Conservation (phyloP, 1,140 invertebrate genomes). For the Hycleus cichorii region DNA sequence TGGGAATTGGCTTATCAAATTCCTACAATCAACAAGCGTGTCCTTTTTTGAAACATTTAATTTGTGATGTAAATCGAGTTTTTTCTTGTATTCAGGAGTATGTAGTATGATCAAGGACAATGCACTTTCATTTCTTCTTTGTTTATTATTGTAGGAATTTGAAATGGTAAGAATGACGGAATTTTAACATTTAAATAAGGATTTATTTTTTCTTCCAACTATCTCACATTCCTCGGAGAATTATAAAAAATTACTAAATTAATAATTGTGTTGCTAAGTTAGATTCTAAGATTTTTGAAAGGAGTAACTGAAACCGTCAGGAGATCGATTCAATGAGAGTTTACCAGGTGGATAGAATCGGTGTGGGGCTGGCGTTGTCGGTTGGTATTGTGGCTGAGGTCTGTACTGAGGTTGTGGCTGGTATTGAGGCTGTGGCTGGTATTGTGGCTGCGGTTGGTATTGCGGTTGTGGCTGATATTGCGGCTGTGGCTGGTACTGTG, state of each 20-base stretch:
- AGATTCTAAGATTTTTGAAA: constrained; percentile 55
- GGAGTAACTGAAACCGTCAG: constrained; percentile 74
- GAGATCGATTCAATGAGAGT: constrained; percentile 71
- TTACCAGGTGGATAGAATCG: constrained; percentile 76
- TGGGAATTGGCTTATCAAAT: no score
- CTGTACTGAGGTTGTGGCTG: constrained; percentile 38
- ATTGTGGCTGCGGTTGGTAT: constrained; percentile 34
- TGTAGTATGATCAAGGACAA: constrained; percentile 6
- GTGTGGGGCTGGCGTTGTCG: constrained; percentile 58
- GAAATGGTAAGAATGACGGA: background rate
- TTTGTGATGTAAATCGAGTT: constrained; percentile 6
- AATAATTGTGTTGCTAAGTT: background rate
- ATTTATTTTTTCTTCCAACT: constrained; percentile 5
- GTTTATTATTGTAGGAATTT: background rate
- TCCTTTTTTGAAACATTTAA: no score
- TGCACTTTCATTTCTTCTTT: constrained; percentile 16
- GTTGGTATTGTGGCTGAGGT: constrained; percentile 39
- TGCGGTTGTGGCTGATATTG: constrained; percentile 43
- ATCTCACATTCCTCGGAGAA: constrained; percentile 5
- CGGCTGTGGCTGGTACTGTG: constrained; percentile 45
- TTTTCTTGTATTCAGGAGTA: background rate
- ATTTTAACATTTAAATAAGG: constrained; percentile 13
- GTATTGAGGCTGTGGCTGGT: constrained; percentile 37
- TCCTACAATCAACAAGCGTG: no score
- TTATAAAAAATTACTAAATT: constrained; percentile 1